Percentiles rank a stretch among this genome's conserved stretches.
phyloP scores from a whole-genome alignment of 2,113 vertebrate genomes.

The Progne subis region DNA sequence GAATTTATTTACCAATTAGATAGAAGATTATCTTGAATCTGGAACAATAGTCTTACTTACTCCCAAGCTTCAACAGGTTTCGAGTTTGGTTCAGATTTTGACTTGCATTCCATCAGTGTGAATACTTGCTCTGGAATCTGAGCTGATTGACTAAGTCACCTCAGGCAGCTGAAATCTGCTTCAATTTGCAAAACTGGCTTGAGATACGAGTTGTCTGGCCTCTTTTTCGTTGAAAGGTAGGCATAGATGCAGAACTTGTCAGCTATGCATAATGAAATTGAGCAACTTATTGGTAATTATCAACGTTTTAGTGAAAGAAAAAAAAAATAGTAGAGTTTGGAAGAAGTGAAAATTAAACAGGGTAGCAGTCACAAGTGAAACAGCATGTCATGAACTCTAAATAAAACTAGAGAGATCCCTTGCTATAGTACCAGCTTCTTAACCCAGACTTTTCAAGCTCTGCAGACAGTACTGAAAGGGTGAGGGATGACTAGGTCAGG shows the following conservation, averaged over 20 bases:
- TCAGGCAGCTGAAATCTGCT: background rate
- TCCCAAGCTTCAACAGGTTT: background rate
- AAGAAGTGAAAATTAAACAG: background rate
- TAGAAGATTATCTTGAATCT: background rate
- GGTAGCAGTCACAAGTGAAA: background rate
- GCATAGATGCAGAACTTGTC: background rate
- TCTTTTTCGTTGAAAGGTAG: background rate
- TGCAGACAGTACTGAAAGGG: background rate
- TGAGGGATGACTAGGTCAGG: background rate
- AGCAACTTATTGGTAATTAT: background rate
- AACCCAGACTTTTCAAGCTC: background rate
- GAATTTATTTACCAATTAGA: background rate
- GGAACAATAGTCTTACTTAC: background rate
- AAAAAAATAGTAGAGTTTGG: background rate
- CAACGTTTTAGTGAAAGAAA: background rate
- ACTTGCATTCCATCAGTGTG: conserved; percentile 4
- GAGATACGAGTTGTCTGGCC: background rate
- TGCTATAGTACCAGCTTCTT: background rate
- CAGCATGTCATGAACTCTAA: background rate
- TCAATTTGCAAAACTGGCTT: background rate
- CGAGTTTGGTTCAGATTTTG: background rate
- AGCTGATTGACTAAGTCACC: background rate
- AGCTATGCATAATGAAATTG: background rate
- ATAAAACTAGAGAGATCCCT: background rate
- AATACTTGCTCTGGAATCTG: background rate